These are phyloP conservation scores for Nephrotoma guestfalica DNA, from an alignment of 2,888 invertebrate species.

Conservation along the genomic window DNA sequence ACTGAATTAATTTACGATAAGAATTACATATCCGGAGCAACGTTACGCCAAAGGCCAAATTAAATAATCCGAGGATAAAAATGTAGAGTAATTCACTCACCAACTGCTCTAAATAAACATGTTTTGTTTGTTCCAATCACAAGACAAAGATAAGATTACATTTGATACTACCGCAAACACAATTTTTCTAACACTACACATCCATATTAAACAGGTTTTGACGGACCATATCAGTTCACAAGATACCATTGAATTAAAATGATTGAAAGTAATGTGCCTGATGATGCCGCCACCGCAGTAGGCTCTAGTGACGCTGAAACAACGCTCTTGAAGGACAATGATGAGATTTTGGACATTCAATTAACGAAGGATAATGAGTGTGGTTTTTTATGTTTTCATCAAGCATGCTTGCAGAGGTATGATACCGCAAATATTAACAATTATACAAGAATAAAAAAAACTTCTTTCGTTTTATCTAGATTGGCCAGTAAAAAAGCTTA, in stretches of 20 bases:
- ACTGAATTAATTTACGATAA: neutral
- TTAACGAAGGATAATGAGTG: neutral
- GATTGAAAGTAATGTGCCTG: neutral
- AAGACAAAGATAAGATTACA: no score
- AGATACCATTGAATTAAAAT: neutral
- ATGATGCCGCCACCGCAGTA: neutral
- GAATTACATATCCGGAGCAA: neutral
- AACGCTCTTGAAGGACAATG: neutral
- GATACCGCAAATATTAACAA: neutral
- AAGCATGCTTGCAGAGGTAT: neutral
- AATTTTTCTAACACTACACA: no score
- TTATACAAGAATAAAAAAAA: neutral
- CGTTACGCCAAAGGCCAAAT: neutral
- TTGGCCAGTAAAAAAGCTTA: constrained; percentile 45
- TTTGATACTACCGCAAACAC: no score
- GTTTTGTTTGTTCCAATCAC: no score
- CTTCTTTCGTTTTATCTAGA: neutral
- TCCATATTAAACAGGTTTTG: no score
- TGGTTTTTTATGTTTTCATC: neutral
- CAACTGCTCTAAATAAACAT: no score
- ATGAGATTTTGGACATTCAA: neutral
- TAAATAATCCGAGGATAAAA: no score
- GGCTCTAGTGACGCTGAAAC: neutral
- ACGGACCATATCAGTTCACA: neutral
- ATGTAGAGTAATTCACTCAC: no score